Conservation (phyloP, 2,113 vertebrate genomes). For the Melospiza georgiana region DNA sequence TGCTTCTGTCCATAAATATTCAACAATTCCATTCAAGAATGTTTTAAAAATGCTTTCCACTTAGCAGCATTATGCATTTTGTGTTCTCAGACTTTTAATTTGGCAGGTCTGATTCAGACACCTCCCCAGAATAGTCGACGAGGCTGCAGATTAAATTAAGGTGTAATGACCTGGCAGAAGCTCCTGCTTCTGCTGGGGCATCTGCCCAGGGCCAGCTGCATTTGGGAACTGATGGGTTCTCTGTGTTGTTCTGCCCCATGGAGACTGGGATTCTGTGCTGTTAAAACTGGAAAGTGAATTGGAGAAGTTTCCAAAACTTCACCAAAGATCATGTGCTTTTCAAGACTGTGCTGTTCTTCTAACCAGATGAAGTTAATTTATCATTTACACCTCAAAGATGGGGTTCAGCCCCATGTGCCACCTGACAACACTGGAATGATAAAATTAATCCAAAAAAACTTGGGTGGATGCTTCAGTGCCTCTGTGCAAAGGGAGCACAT, state of each 20-base stretch:
- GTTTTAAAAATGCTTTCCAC: not conserved
- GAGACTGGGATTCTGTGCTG: not conserved
- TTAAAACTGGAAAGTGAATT: not conserved
- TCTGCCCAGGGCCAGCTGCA: not conserved
- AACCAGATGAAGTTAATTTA: not conserved
- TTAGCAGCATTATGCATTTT: not conserved
- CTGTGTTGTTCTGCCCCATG: not conserved
- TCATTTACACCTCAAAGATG: not conserved
- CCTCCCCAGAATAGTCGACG: not conserved
- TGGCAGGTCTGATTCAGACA: not conserved
- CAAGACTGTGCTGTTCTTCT: fast-evolving
- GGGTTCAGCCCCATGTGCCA: not conserved
- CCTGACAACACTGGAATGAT: not conserved
- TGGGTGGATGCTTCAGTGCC: not conserved
- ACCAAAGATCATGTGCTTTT: not conserved
- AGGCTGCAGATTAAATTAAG: not conserved
- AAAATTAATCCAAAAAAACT: not conserved
- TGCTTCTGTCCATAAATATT: not conserved
- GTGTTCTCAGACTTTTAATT: not conserved
- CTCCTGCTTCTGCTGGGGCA: constrained; percentile 59
- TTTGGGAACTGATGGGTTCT: not conserved
- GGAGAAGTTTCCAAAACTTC: not conserved
- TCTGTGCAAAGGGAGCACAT: not conserved
- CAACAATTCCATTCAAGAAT: not conserved
- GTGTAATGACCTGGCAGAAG: constrained; percentile 17